These are phyloP conservation scores for Rhincodon typus DNA, from an alignment of 2,797 vertebrate species.

Conservation along the genomic window DNA sequence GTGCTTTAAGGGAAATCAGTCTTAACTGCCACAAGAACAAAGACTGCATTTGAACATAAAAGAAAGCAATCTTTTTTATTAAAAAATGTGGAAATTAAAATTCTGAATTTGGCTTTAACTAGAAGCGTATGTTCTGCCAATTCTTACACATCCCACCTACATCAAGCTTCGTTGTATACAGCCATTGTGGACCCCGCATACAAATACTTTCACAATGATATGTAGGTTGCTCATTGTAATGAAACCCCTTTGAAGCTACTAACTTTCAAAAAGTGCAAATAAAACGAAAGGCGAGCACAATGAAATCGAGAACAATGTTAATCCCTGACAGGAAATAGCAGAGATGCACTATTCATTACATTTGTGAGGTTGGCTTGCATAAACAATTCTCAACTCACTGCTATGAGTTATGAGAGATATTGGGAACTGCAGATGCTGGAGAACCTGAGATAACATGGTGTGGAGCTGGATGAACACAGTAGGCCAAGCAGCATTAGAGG, in stretches of 20 bases:
- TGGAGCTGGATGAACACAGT: no score
- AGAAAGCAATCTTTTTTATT: neutral
- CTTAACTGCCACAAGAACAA: no score
- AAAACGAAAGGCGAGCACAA: neutral
- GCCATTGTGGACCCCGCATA: neutral
- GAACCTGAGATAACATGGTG: no score
- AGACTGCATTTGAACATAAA: no score
- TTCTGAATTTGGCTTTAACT: neutral
- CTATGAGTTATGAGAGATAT: neutral
- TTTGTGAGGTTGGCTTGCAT: neutral
- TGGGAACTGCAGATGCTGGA: no score
- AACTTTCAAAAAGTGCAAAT: neutral
- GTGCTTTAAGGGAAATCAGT: neutral
- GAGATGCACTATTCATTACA: neutral
- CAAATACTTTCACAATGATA: neutral
- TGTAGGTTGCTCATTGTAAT: neutral
- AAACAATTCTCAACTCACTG: neutral
- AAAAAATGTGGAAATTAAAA: neutral
- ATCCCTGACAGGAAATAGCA: neutral
- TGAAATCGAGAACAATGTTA: neutral
- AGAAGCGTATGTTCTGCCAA: neutral
- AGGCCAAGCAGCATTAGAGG: no score
- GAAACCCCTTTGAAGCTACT: neutral
- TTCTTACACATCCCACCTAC: neutral
- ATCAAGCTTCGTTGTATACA: neutral